Evolutionary conservation across 2,888 invertebrate species (phyloP).

Genomic region (Lepidonotus clava): DNA sequence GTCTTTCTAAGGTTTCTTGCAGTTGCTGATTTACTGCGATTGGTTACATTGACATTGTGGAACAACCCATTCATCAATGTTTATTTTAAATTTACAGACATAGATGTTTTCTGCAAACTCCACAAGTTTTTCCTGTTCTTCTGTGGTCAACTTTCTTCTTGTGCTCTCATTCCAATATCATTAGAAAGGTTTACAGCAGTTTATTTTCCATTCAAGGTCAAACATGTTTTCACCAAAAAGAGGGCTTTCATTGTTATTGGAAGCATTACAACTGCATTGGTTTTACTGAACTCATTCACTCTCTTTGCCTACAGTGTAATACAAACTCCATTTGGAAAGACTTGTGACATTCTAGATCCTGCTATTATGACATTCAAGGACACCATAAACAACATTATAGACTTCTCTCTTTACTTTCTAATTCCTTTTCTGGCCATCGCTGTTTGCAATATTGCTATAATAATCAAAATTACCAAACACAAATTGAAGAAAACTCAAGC

Average conservation of each 20-base stretch:
- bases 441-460: neutral
- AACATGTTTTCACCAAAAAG: neutral
- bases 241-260: neutral
- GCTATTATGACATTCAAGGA: neutral
- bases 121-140: neutral
- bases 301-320: neutral
- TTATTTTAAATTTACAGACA: neutral
- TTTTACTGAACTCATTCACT: neutral
- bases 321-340: neutral
- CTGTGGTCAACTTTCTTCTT: neutral
- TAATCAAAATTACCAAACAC: neutral
- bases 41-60: neutral
- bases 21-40: neutral
- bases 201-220: neutral
- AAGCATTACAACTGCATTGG: neutral
- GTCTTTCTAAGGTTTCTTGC: neutral
- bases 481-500: neutral
- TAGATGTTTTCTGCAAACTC: neutral
- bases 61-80: neutral
- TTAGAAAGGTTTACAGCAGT: conserved; percentile 4
- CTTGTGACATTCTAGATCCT: neutral
- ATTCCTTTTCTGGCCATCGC: neutral
- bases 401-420: neutral
- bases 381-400: neutral
- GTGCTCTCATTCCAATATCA: neutral